Conservation (phyloP, 1,140 invertebrate genomes). For the Sitobion miscanthi region DNA sequence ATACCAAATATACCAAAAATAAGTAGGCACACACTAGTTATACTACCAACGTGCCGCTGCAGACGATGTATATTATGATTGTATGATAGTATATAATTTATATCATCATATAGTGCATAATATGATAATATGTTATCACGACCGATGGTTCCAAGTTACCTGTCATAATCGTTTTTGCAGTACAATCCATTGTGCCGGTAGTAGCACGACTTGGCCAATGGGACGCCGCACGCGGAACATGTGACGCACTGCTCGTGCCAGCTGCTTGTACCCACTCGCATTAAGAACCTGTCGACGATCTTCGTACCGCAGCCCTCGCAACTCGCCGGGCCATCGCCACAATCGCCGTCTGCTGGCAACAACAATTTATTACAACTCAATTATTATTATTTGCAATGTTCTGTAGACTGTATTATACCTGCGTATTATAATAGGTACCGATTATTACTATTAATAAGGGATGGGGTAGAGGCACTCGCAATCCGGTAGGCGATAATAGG, state of each 20-base stretch:
- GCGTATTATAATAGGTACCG: too few relatives aligned
- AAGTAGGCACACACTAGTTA: too few relatives aligned
- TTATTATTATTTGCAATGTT: neutral
- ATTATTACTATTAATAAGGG: too few relatives aligned
- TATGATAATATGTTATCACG: neutral
- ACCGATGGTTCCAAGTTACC: conserved; percentile 67
- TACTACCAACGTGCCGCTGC: too few relatives aligned
- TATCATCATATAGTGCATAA: neutral
- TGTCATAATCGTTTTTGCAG: conserved; percentile 93
- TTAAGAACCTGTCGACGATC: conserved; percentile 90
- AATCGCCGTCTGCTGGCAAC: conserved; percentile 58
- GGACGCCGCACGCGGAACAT: conserved; percentile 87
- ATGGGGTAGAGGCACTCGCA: neutral
- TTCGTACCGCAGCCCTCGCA: conserved; percentile 91
- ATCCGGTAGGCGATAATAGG: neutral
- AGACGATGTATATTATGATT: neutral
- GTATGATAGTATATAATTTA: too few relatives aligned
- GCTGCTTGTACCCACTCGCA: conserved; percentile 87
- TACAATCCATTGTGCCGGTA: conserved; percentile 91
- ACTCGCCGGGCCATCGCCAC: conserved; percentile 64
- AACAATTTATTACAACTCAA: neutral
- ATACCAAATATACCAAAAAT: too few relatives aligned
- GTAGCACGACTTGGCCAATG: conserved; percentile 87
- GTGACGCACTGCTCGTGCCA: conserved; percentile 94
- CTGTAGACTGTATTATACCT: too few relatives aligned